These are phyloP conservation scores for Halcyon chelicuti DNA, from an alignment of 2,797 vertebrate genomes.

Conservation along the genomic window DNA sequence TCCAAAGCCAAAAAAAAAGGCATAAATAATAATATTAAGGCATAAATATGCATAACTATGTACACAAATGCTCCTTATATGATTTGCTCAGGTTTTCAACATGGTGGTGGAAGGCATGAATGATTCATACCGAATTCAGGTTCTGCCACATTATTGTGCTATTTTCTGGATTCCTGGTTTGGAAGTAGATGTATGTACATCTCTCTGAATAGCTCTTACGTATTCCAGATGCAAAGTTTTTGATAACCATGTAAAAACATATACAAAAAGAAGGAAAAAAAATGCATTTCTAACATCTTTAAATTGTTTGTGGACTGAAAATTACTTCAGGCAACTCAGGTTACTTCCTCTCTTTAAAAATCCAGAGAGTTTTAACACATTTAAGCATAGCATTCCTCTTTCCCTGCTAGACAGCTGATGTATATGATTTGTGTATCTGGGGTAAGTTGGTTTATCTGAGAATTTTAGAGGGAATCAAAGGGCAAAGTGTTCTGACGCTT, in stretches of 20 bases:
- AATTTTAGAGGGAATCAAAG: constrained; percentile 43
- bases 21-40: background rate
- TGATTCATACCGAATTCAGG: background rate
- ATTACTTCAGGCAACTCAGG: background rate
- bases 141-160: background rate
- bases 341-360: background rate
- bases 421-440: background rate
- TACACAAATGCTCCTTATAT: background rate
- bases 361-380: background rate
- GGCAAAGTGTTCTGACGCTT: constrained; percentile 34
- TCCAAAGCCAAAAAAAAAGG: background rate
- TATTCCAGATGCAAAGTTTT: background rate
- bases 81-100: background rate
- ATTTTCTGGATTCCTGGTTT: background rate
- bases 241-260: background rate
- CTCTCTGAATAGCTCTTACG: background rate
- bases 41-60: background rate
- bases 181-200: background rate
- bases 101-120: background rate
- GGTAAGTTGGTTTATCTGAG: constrained; percentile 34
- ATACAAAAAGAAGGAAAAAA: background rate
- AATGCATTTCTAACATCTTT: background rate
- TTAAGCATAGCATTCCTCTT: background rate
- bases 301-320: background rate
- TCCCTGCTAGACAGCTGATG: background rate